Base-by-base conservation (phyloP, 35 echinoderm and acorn worm species). In the Diadema setosum region DNA sequence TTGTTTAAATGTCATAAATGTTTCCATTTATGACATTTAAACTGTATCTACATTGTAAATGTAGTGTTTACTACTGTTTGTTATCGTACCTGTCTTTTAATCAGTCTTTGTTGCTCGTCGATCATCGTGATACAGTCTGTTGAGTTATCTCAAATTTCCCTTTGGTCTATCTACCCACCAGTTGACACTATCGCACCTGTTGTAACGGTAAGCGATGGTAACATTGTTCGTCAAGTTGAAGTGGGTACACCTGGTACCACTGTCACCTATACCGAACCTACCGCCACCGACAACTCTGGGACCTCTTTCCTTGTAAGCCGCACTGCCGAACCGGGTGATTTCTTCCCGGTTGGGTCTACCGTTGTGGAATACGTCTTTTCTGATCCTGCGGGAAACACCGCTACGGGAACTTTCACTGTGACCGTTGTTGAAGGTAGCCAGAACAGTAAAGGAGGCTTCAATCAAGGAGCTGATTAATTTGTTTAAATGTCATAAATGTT, bases 201-300 rank as follows among this genome's bases (percentile, higher is more conserved):
- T 6, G 83, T 93, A 33, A 83, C 33, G 1, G 49, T 26, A 21
- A 65, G 56, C 9, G 57, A 45, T 39, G 8, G 4, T 69, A 61
- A 82, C 25, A 83, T 93, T 14, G 45, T 17, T 0, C 30, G 21
- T 26, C 34, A 4, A 16, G 88, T 90, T 4, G 88, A 90, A 17
- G 39, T 90, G 27, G 88, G 88, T 39, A 11, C 16, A 17, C 27
- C 88, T 9, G 80, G 57, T 30, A 49, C 12, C 5, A 30, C 37
- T 15, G 81, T 90, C 4, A 1, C 34, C 18, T 90, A 44, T 41
- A 15, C 26, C 24, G 88, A 90, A 21, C 88, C 88, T 3, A 84
- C 88, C 1, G 88, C 88, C n/a, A 90, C 80, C 37, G 88, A 90
- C 33, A 39, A 39, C 35, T 90, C 88, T 9, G 44, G 73, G 12